These are phyloP conservation scores for Scolopax mira DNA, from an alignment of 2,113 vertebrate species.

Conservation along the genomic window DNA sequence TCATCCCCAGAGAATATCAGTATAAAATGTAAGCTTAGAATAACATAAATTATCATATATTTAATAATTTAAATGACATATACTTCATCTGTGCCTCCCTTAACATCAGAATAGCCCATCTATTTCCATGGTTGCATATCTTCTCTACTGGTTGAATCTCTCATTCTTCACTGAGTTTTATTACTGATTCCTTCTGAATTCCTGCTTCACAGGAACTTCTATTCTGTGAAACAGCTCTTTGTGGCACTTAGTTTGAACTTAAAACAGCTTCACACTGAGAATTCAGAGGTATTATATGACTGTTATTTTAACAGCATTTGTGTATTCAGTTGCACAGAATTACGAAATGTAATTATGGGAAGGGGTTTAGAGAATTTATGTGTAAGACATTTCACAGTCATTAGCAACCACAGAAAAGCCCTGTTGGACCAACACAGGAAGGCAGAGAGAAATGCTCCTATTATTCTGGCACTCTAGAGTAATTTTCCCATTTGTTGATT, in stretches of 20 bases:
- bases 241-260: neutral
- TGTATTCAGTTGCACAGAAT: conserved; percentile 25
- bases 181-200: neutral
- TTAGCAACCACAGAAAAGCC: conserved; percentile 14
- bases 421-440: conserved; percentile 11
- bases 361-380: neutral
- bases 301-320: conserved; percentile 32
- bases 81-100: neutral
- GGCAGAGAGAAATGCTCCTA: neutral
- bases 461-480: neutral
- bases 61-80: neutral
- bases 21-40: neutral
- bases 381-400: neutral
- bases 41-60: neutral
- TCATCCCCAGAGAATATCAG: neutral
- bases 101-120: neutral
- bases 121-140: neutral
- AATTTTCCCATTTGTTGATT: conserved; percentile 46
- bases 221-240: neutral
- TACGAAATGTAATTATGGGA: neutral
- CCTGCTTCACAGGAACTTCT: neutral
- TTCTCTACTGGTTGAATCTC: neutral
- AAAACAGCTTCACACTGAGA: neutral
- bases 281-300: conserved; percentile 11
- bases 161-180: neutral